Conservation (phyloP, 1,140 invertebrate genomes). For the Aleiodes sp. region DNA sequence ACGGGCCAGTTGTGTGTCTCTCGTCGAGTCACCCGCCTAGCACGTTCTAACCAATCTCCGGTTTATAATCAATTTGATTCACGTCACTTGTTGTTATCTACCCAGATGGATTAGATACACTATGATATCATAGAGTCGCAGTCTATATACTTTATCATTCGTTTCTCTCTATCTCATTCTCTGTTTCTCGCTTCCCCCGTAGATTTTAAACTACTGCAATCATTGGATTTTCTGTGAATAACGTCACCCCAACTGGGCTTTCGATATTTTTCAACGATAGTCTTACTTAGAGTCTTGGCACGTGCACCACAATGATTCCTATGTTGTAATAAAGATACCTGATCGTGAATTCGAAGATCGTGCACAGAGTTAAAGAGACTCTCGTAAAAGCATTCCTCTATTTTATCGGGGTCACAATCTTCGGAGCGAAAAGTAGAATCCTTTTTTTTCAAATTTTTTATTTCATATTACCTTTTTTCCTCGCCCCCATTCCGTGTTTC, state of each 20-base stretch:
- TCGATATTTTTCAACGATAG: neutral
- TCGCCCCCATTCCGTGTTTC: neutral
- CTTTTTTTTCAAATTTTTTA: neutral
- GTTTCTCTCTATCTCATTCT: no score
- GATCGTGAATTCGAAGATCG: slow-evolving; percentile 17
- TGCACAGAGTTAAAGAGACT: slow-evolving; percentile 5
- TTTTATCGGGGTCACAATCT: slow-evolving; percentile 12
- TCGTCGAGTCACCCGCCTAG: no score
- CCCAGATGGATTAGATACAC: no score
- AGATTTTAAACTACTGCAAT: no score
- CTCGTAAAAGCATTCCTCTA: slow-evolving; percentile 4
- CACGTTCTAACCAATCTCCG: slow-evolving; percentile 40
- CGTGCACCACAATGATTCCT: slow-evolving; percentile 17
- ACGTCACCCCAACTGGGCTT: neutral
- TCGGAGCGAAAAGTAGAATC: neutral
- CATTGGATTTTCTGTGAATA: neutral
- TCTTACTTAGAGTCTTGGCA: slow-evolving; percentile 8
- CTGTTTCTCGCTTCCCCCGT: no score
- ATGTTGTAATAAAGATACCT: slow-evolving; percentile 21
- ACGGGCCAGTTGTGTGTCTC: no score
- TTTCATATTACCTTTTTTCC: neutral
- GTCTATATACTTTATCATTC: no score
- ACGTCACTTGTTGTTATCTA: slow-evolving; percentile 22
- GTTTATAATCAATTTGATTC: slow-evolving; percentile 57
- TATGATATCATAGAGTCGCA: no score